Base-by-base conservation (phyloP, 2,797 vertebrate genomes). In the Champsocephalus esox region DNA sequence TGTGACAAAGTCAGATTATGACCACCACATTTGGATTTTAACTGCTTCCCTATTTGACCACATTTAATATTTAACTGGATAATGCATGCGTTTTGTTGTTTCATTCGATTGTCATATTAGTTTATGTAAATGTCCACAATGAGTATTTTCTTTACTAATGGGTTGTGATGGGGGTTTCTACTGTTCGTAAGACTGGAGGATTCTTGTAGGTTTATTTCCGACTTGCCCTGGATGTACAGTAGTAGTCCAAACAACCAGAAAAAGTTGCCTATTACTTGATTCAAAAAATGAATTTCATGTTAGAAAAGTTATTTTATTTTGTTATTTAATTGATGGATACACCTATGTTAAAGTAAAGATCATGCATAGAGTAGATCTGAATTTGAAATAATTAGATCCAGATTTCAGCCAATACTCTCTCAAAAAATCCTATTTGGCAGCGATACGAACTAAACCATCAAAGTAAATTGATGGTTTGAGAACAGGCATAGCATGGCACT, bases 391-490 rank as follows among this genome's bases (percentile, higher is more conserved):
- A 11, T 62, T 48, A 7, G 16, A 28, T 16, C 28, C 9, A 50
- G n/a, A 43, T 68, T 57, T 51, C 9, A 48, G n/a, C 8, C 16
- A 45, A n/a, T n/a, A 28, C 19, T 28, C 28, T 28, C 28, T 72
- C n/a, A 56, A 13, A 65, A 34, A 64, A 51, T 70, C 43, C 43
- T 21, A 9, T 41, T 10, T 38, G 28, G 51, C 38, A 72, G 16
- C 21, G 64, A 60, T 38, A 70, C 46, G 2, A 62, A 17, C 9
- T 59, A 9, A 24, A 43, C 46, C 6, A 32, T 56, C 11, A 28
- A 21, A 43, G n/a, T 59, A 12, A 75, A 62, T 34, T 49, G 43
- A 41, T 41, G 12, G 28, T 52, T 72, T 66, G 6, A 65, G 24
- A 70, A 43, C 46, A 49, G 34, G 17, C 48, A 28, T 28, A 4